These are phyloP conservation scores for Eptesicus fuscus DNA, from an alignment of 2,113 vertebrate genomes.

Conservation along the genomic window DNA sequence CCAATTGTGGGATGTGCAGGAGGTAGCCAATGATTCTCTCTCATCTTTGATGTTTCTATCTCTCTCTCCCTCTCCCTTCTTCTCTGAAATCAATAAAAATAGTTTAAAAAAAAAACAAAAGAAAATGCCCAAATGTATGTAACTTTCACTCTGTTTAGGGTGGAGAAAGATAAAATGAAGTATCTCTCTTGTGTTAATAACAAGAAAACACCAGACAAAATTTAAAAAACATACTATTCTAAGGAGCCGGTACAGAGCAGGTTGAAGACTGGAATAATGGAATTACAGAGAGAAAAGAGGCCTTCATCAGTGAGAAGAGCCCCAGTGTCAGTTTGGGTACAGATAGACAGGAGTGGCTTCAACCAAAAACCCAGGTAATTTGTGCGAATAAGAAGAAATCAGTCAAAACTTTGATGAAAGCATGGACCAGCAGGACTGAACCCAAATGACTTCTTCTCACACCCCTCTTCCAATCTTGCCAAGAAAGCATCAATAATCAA, in stretches of 20 bases:
- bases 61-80: too few relatives aligned
- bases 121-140: neutral
- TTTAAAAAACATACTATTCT: neutral
- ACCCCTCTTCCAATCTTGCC: neutral
- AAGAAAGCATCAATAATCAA: neutral
- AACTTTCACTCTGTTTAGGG: neutral
- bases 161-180: neutral
- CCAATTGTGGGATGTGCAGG: too few relatives aligned
- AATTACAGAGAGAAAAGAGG: neutral
- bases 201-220: neutral
- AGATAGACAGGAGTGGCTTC: neutral
- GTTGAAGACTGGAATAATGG: neutral
- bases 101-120: neutral
- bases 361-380: neutral
- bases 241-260: neutral
- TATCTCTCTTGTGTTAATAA: neutral
- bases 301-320: fast-evolving
- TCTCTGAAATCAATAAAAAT: too few relatives aligned
- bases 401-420: neutral
- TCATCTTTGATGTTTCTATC: too few relatives aligned
- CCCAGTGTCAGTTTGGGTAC: neutral
- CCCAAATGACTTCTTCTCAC: neutral
- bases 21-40: too few relatives aligned
- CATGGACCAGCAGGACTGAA: neutral
- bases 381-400: neutral